Evolutionary conservation across 1,140 invertebrate genomes (phyloP).

Genomic region (Andrena cerasifolii): DNA sequence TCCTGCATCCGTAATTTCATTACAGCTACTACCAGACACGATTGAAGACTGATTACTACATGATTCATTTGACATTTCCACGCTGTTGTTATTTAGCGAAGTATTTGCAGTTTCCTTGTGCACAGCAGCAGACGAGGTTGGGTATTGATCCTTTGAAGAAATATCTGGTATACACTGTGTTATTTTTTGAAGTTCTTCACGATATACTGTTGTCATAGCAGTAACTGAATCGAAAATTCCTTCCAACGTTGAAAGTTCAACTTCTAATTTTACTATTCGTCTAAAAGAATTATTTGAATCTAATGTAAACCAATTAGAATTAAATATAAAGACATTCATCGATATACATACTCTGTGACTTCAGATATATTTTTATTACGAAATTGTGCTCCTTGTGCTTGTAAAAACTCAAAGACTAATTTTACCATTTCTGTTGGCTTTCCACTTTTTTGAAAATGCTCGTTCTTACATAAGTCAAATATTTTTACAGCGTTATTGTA

Average conservation of each 20-base stretch:
- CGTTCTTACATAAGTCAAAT: conserved; percentile 33
- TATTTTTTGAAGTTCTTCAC: conserved; percentile 44
- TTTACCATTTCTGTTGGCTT: conserved; percentile 60
- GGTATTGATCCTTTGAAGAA: background rate
- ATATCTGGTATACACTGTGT: background rate
- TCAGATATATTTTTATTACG: conserved; percentile 35
- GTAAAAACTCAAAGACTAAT: conserved; percentile 54
- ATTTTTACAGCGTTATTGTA: conserved; percentile 50
- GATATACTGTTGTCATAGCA: conserved; percentile 52
- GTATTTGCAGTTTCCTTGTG: background rate
- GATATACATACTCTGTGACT: conserved; percentile 41
- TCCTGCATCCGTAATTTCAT: conserved; percentile 7
- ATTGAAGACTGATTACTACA: background rate
- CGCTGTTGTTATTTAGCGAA: background rate
- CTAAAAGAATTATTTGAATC: conserved; percentile 39
- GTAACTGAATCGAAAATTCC: conserved; percentile 57
- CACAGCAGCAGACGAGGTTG: background rate
- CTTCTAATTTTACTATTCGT: conserved; percentile 45
- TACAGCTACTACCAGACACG: conserved; percentile 2
- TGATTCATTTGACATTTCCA: conserved; percentile 2
- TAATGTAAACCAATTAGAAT: background rate
- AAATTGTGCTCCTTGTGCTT: conserved; percentile 26
- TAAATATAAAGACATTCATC: background rate
- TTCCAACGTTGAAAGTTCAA: conserved; percentile 54
- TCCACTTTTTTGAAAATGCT: conserved; percentile 25